These are phyloP conservation scores for Lota lota DNA, from an alignment of 2,113 vertebrate species.

Conservation along the genomic window DNA sequence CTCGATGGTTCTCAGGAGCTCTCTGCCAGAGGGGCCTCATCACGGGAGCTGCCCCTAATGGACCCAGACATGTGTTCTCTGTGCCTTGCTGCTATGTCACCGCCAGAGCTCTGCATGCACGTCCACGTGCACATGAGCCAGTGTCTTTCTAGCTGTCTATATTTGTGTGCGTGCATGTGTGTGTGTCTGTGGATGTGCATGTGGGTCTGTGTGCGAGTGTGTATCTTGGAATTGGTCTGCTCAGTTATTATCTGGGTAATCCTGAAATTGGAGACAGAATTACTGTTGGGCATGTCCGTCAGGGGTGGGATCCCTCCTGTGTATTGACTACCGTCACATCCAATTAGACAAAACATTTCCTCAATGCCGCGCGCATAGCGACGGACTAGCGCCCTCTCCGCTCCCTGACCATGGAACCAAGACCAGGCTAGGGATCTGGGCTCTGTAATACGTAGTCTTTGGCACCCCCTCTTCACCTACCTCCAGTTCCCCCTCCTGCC, in stretches of 20 bases:
- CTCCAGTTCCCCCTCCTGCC: constrained; percentile 20
- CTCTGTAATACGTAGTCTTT: constrained; percentile 40
- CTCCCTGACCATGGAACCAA: constrained; percentile 36
- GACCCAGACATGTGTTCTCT: constrained; percentile 57
- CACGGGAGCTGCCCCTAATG: constrained; percentile 56
- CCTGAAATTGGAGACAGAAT: constrained; percentile 73
- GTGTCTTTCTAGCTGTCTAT: neutral
- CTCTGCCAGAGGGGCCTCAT: constrained; percentile 59
- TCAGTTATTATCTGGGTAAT: constrained; percentile 71
- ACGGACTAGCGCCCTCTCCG: constrained; percentile 40
- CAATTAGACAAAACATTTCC: constrained; percentile 71
- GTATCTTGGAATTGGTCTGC: constrained; percentile 64
- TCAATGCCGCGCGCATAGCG: constrained; percentile 49
- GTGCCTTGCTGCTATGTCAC: constrained; percentile 52
- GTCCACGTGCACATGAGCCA: neutral
- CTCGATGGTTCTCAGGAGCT: constrained; percentile 65
- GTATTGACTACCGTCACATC: constrained; percentile 71
- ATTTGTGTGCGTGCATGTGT: constrained; percentile 44
- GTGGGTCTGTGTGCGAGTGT: constrained; percentile 25
- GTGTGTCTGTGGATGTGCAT: constrained; percentile 10
- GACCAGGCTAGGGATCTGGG: constrained; percentile 44
- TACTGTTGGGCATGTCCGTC: constrained; percentile 67
- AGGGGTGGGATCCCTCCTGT: constrained; percentile 60
- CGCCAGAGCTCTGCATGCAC: constrained; percentile 41
- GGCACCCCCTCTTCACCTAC: constrained; percentile 12